Evolutionary conservation across 2,113 vertebrate genomes (phyloP).

Genomic region (Chlamydotis undulata): DNA sequence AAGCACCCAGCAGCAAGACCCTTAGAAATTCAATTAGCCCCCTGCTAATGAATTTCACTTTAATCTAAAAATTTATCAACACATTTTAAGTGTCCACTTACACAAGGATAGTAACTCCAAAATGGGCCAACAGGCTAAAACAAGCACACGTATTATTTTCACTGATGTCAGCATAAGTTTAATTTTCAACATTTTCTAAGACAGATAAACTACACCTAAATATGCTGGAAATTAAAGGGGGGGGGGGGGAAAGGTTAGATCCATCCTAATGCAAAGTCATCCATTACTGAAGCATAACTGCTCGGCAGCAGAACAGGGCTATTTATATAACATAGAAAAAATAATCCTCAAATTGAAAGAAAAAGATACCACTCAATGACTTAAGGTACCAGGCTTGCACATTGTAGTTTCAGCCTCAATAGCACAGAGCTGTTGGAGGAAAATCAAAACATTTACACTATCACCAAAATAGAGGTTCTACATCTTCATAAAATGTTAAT

Average conservation of each 20-base stretch:
- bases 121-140: background rate
- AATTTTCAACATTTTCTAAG: background rate
- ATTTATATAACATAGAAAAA: background rate
- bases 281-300: background rate
- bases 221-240: background rate
- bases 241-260: rapidly evolving
- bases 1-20: too few species aligned
- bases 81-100: background rate
- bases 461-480: background rate
- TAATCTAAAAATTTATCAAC: background rate
- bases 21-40: background rate
- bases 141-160: background rate
- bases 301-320: background rate
- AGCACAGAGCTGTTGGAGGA: background rate
- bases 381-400: background rate
- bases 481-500: background rate
- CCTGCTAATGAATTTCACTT: background rate
- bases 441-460: background rate
- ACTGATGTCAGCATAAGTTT: background rate
- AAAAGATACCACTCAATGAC: background rate
- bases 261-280: background rate
- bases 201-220: background rate
- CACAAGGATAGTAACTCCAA: background rate
- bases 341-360: background rate
- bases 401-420: background rate